Percentiles rank a stretch among this genome's conserved stretches.
These are phyloP conservation scores for Equus przewalskii DNA, from an alignment of 2,113 vertebrate genomes.

Conservation along the genomic window DNA sequence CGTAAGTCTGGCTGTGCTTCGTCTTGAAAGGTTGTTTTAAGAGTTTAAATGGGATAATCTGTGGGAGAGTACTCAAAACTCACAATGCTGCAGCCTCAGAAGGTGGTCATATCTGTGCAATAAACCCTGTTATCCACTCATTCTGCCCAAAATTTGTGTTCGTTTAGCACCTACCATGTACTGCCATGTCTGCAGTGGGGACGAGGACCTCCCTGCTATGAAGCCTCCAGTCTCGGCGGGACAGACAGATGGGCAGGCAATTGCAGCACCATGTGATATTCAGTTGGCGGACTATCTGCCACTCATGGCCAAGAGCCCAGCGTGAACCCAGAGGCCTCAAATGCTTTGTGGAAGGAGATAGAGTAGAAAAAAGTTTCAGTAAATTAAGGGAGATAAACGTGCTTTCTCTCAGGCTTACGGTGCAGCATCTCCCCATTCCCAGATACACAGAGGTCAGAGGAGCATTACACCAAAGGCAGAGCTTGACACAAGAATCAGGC, in stretches of 20 bases:
- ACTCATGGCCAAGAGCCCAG: neutral
- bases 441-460: rapidly evolving
- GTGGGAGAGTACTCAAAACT: neutral
- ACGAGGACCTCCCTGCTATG: rapidly evolving
- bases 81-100: neutral
- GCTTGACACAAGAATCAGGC: neutral
- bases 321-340: neutral
- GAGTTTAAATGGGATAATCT: neutral
- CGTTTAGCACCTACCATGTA: rapidly evolving
- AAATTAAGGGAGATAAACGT: neutral
- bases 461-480: neutral
- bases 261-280: rapidly evolving
- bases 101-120: neutral
- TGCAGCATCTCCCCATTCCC: neutral
- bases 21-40: neutral
- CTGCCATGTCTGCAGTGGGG: rapidly evolving
- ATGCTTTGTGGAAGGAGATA: neutral
- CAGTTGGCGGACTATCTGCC: neutral
- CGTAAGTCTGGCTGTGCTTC: neutral
- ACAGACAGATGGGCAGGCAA: neutral
- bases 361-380: neutral
- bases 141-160: neutral
- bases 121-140: neutral
- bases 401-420: neutral
- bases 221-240: neutral